These are phyloP conservation scores for Cladorhizidae sp. DNA, from an alignment of 37 sponge, comb jelly and placozoan species.

Conservation along the genomic window DNA sequence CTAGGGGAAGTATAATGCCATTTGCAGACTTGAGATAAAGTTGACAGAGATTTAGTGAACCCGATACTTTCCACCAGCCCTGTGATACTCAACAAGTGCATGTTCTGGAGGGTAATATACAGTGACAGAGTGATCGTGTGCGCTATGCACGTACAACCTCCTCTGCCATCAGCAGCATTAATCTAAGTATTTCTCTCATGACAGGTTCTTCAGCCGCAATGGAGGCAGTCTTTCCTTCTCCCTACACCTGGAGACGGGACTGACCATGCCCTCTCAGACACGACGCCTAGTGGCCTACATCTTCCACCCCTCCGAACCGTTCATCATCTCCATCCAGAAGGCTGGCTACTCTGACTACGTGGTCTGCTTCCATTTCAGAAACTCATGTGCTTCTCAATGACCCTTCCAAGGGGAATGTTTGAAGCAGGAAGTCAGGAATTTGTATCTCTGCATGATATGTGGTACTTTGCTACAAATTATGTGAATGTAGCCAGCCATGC, in stretches of 20 bases:
- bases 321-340: conserved; percentile 90
- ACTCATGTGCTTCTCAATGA: not conserved
- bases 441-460: not conserved
- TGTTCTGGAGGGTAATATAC: no score
- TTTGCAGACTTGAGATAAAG: no score
- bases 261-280: conserved; percentile 17
- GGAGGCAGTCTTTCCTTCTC: conserved; percentile 43
- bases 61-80: no score
- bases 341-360: conserved; percentile 54
- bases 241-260: conserved; percentile 24
- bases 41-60: no score
- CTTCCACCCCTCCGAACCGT: conserved; percentile 93
- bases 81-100: no score
- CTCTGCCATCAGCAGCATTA: no score
- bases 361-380: conserved; percentile 86
- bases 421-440: no score
- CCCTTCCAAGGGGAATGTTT: no score
- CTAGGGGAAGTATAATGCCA: no score
- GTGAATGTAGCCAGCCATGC: no score
- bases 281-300: conserved; percentile 86
- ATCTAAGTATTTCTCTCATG: not conserved
- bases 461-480: not conserved
- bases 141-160: no score
- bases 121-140: no score
- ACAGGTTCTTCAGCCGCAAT: conserved; percentile 68